Evolutionary conservation across 2,113 vertebrate genomes (phyloP).

Genomic region (Tringa solitaria): DNA sequence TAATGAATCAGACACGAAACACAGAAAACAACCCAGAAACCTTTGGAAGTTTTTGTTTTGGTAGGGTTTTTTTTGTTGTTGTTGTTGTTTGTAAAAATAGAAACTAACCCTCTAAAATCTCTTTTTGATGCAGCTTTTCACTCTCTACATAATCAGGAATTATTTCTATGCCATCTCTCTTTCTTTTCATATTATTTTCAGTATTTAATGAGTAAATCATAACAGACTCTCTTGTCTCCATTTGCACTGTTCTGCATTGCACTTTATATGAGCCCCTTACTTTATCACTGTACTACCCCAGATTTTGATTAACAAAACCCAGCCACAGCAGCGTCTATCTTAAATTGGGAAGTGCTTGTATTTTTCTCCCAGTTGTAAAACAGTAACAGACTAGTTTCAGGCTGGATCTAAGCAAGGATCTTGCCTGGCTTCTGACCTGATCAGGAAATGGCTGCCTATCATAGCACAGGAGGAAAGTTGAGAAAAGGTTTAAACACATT

Average conservation of each 20-base stretch:
- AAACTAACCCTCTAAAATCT: neutral
- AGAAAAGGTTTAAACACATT: neutral
- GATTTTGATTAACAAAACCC: neutral
- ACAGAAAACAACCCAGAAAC: neutral
- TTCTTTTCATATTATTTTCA: neutral
- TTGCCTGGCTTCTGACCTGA: neutral
- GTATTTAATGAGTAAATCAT: neutral
- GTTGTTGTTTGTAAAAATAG: neutral
- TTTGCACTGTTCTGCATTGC: neutral
- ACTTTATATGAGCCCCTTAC: neutral
- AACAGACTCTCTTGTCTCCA: neutral
- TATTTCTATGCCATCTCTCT: neutral
- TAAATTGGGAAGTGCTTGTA: neutral
- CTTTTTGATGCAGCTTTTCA: neutral
- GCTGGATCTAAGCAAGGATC: neutral
- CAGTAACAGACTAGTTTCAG: neutral
- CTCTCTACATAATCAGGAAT: neutral
- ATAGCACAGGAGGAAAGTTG: neutral
- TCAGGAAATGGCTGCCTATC: neutral
- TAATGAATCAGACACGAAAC: neutral
- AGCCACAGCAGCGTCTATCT: neutral
- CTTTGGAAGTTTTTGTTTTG: neutral
- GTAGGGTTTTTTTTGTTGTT: neutral
- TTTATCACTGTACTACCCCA: neutral
- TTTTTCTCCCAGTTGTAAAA: neutral